Conservation (phyloP, 1,140 invertebrate species). For the Globodera rostochiensis region DNA sequence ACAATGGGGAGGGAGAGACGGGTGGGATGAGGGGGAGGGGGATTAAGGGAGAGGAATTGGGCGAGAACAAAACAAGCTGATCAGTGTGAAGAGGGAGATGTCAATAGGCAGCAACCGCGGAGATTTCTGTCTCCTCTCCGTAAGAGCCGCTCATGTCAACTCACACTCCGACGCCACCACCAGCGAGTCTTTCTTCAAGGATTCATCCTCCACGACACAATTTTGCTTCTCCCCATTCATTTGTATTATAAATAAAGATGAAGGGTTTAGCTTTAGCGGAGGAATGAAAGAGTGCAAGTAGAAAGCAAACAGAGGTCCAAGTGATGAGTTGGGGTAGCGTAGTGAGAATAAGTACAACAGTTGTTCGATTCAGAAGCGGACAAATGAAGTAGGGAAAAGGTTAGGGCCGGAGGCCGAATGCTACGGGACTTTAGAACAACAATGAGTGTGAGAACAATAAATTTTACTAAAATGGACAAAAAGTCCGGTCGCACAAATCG, state of each 20-base stretch:
- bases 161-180: too few species aligned
- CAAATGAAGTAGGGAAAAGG: neutral
- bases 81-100: neutral
- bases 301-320: neutral
- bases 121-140: neutral
- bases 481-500: too few species aligned
- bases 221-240: neutral
- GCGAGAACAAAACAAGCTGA: neutral
- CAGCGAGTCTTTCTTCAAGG: neutral
- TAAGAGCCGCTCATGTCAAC: neutral
- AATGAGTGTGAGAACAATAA: too few species aligned
- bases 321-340: neutral
- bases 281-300: neutral
- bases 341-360: neutral
- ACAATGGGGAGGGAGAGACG: neutral
- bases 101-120: too few species aligned
- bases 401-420: neutral
- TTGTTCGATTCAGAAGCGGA: neutral
- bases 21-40: neutral
- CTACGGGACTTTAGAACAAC: too few species aligned
- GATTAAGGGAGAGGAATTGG: neutral
- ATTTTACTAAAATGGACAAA: too few species aligned
- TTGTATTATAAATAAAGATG: neutral
- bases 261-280: neutral
- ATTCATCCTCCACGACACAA: neutral